Percentiles rank a stretch among this genome's conserved stretches.
Evolutionary conservation across 1,140 invertebrate species (phyloP).

Genomic region (Leptinotarsa defecta): DNA sequence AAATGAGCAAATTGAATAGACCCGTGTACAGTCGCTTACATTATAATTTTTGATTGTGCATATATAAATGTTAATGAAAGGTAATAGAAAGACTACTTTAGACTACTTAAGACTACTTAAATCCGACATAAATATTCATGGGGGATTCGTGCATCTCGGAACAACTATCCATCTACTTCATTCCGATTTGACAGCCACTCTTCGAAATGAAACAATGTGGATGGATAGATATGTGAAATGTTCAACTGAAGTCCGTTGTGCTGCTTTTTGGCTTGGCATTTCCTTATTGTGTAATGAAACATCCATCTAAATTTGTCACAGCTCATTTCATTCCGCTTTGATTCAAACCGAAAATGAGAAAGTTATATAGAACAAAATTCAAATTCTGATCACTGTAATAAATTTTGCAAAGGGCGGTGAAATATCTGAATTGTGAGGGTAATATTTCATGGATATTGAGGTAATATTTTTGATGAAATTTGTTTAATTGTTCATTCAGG

Average conservation of each 20-base stretch:
- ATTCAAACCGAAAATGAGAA: too few species aligned
- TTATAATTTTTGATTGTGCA: slow-evolving; percentile 16
- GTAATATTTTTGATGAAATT: too few species aligned
- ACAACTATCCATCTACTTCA: slow-evolving; percentile 25
- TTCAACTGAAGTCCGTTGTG: background rate
- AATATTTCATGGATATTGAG: too few species aligned
- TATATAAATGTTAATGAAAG: slow-evolving; percentile 19
- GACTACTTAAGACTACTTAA: slow-evolving; percentile 28
- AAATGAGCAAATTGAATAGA: slow-evolving; percentile 20
- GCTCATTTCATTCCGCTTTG: too few species aligned
- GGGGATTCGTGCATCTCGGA: background rate
- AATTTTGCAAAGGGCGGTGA: too few species aligned
- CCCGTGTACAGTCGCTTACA: background rate
- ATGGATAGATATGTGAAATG: slow-evolving; percentile 11
- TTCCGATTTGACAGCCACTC: slow-evolving; percentile 12
- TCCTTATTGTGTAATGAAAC: background rate
- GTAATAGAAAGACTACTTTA: slow-evolving; percentile 23
- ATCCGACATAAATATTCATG: slow-evolving; percentile 25
- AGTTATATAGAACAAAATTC: too few species aligned
- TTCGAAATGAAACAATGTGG: slow-evolving; percentile 19
- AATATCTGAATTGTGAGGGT: too few species aligned
- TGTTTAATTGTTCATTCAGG: too few species aligned
- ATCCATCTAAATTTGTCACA: too few species aligned
- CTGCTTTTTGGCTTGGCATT: background rate
- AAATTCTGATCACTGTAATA: too few species aligned